Conservation (phyloP, 1,140 invertebrate species). For the Apolygus lucorum region DNA sequence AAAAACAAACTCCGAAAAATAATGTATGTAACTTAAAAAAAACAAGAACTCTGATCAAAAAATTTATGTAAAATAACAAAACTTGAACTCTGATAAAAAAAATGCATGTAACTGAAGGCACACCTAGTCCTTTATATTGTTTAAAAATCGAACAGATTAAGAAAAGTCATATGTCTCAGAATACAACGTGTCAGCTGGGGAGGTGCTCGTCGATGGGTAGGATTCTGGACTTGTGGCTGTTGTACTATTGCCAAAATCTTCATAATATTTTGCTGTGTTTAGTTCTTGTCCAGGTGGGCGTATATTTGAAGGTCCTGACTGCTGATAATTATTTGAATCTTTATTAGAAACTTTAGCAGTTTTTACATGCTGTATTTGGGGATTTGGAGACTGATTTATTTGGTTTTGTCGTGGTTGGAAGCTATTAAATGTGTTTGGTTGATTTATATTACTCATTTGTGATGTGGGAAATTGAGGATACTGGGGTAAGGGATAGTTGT, state of each 20-base stretch:
- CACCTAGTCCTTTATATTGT: background rate
- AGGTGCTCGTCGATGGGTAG: slow-evolving; percentile 3
- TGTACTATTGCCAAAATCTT: too few species aligned
- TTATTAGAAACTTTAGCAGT: background rate
- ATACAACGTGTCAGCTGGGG: slow-evolving; percentile 3
- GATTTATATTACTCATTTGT: background rate
- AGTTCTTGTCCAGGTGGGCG: background rate
- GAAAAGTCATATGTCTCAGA: background rate
- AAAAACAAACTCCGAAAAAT: too few species aligned
- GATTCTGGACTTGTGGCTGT: background rate
- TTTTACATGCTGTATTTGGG: too few species aligned
- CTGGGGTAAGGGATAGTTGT: background rate
- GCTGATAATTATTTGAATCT: slow-evolving; percentile 10
- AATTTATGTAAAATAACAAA: background rate
- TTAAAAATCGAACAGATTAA: background rate
- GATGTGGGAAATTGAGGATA: background rate
- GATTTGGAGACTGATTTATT: background rate
- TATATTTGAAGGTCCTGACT: slow-evolving; percentile 1
- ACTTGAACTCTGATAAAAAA: background rate
- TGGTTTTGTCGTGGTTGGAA: slow-evolving; percentile 10
- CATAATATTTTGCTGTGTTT: slow-evolving; percentile 12
- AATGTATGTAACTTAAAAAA: too few species aligned
- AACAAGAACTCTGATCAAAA: too few species aligned
- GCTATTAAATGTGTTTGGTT: background rate
- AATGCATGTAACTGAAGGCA: background rate